These are phyloP conservation scores for Neodontobutis hainanensis DNA, from an alignment of 2,113 vertebrate species.

Conservation along the genomic window DNA sequence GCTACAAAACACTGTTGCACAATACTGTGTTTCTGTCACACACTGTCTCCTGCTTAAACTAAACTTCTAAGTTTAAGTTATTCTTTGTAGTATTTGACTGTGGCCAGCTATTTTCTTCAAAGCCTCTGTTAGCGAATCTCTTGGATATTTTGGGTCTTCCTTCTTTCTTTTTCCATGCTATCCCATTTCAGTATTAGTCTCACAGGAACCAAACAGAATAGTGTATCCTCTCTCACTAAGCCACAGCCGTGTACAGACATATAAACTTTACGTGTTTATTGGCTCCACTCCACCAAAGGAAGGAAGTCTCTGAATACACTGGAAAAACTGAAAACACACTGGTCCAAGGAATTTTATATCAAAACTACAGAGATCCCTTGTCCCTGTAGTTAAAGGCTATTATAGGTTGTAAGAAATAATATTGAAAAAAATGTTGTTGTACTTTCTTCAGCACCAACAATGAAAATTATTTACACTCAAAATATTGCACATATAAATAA, in stretches of 20 bases:
- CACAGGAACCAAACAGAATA: slow-evolving; percentile 4
- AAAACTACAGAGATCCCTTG: slow-evolving; percentile 41
- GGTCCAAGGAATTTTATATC: background rate
- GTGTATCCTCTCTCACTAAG: background rate
- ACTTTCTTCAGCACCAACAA: background rate
- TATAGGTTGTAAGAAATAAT: too few species aligned
- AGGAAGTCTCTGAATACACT: slow-evolving; percentile 66
- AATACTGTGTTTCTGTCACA: too few species aligned
- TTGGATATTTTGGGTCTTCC: slow-evolving; percentile 17
- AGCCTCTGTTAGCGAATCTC: background rate
- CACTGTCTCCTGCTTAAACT: too few species aligned
- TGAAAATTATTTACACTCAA: too few species aligned
- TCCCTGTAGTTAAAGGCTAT: slow-evolving; percentile 24
- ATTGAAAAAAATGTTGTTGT: too few species aligned
- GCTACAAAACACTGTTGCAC: too few species aligned
- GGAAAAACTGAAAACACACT: slow-evolving; percentile 39
- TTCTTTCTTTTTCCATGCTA: slow-evolving; percentile 4
- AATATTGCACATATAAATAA: too few species aligned
- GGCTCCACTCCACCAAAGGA: slow-evolving; percentile 63
- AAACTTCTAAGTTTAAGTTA: too few species aligned
- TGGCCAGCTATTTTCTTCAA: too few species aligned
- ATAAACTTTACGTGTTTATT: slow-evolving; percentile 59
- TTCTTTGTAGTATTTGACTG: too few species aligned
- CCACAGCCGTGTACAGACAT: slow-evolving; percentile 7
- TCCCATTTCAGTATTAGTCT: slow-evolving; percentile 3